phyloP scores from a whole-genome alignment of 1,140 invertebrate genomes.

The Ceratitis capitata region DNA sequence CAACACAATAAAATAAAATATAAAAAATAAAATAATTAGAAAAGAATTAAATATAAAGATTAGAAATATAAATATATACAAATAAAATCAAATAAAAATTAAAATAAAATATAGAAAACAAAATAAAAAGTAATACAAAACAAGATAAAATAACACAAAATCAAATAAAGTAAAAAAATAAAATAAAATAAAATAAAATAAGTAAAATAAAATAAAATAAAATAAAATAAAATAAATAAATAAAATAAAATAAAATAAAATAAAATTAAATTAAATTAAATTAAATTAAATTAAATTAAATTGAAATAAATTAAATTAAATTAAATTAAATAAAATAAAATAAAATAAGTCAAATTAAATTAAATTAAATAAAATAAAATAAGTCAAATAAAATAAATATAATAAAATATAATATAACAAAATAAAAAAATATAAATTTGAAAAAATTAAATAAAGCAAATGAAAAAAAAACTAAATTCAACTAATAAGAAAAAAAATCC shows the following conservation, averaged over 20 bases:
- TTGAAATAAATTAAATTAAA: neutral
- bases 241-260: neutral
- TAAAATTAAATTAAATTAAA: neutral
- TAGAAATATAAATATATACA: neutral
- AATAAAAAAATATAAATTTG: neutral
- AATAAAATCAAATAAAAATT: neutral
- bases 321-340: constrained; percentile 5
- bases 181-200: neutral
- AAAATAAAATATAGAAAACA: neutral
- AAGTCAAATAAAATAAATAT: neutral
- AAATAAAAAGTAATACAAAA: neutral
- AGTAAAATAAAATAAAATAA: too few relatives aligned
- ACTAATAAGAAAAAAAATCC: neutral
- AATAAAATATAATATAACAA: neutral
- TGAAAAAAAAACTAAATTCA: neutral
- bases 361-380: neutral
- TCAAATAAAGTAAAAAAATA: neutral
- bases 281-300: constrained; percentile 20
- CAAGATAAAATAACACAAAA: neutral
- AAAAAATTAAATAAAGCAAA: neutral
- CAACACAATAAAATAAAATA: neutral
- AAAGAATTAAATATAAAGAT: too few relatives aligned
- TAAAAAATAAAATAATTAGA: too few relatives aligned
- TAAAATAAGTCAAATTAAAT: neutral
- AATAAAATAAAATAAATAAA: neutral